Conservation (phyloP, 2,888 invertebrate genomes). For the Drosophila suboccidentalis region DNA sequence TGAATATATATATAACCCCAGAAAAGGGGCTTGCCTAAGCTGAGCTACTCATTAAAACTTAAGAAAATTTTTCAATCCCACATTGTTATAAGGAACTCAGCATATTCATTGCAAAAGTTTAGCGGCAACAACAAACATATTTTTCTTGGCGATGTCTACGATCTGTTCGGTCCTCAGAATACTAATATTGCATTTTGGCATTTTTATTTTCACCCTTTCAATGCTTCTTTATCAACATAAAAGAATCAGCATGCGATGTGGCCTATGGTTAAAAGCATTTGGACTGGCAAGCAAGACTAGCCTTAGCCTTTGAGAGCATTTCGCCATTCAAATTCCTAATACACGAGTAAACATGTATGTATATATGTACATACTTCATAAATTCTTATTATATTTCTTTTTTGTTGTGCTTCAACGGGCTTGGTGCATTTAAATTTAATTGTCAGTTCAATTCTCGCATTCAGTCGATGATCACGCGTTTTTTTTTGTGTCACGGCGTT, state of each 20-base stretch:
- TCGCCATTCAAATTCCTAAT: constrained; percentile 32
- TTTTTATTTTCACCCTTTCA: constrained; percentile 31
- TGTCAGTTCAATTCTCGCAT: constrained; percentile 58
- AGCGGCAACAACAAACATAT: not conserved
- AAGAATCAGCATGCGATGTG: constrained; percentile 42
- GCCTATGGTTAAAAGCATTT: constrained; percentile 9
- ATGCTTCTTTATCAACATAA: constrained; percentile 59
- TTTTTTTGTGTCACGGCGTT: not conserved
- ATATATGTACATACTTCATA: constrained; percentile 29
- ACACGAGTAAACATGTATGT: constrained; percentile 19
- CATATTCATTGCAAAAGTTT: constrained; percentile 2
- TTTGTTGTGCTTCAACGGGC: constrained; percentile 41
- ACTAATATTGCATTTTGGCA: constrained; percentile 2
- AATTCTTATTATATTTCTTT: constrained; percentile 35
- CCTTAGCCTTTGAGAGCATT: not conserved
- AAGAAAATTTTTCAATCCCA: not conserved
- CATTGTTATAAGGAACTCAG: not conserved
- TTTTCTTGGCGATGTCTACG: not conserved
- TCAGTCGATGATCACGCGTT: constrained; percentile 47
- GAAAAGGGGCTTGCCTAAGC: not conserved
- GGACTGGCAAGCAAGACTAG: constrained; percentile 4
- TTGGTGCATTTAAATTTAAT: constrained; percentile 52
- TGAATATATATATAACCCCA: no score
- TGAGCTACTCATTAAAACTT: not conserved
- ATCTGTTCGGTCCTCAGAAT: not conserved